These are phyloP conservation scores for Drosophila neocordata DNA, from an alignment of 1,140 invertebrate species.

Conservation along the genomic window DNA sequence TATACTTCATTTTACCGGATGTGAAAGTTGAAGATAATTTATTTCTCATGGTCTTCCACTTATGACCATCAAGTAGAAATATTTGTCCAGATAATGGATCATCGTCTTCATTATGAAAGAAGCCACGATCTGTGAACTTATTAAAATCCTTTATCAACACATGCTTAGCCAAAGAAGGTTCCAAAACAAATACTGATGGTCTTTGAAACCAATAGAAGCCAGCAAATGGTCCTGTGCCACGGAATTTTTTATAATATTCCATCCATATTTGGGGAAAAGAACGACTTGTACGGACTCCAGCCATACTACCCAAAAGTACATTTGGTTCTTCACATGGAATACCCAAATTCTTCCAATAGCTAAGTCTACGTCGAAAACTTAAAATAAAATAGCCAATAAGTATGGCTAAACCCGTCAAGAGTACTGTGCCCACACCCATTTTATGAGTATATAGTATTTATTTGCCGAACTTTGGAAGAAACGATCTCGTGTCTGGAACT, in stretches of 20 bases:
- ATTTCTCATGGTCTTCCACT: slow-evolving; percentile 84
- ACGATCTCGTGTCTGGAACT: not conserved
- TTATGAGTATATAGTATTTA: not conserved
- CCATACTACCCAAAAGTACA: slow-evolving; percentile 70
- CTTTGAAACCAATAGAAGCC: slow-evolving; percentile 82
- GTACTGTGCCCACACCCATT: slow-evolving; percentile 36
- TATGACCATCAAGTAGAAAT: slow-evolving; percentile 82
- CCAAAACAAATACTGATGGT: slow-evolving; percentile 83
- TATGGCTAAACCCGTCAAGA: slow-evolving; percentile 39
- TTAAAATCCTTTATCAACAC: slow-evolving; percentile 86
- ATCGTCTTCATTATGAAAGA: slow-evolving; percentile 82
- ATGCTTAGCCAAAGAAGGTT: slow-evolving; percentile 85
- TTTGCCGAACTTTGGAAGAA: not conserved
- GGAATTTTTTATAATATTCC: slow-evolving; percentile 72
- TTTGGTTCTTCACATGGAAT: slow-evolving; percentile 82
- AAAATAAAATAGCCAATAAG: slow-evolving; percentile 39
- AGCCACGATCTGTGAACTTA: slow-evolving; percentile 84
- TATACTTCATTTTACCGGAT: slow-evolving; percentile 85
- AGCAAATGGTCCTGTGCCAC: slow-evolving; percentile 66
- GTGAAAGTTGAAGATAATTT: slow-evolving; percentile 85
- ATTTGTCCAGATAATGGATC: slow-evolving; percentile 84
- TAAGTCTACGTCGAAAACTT: slow-evolving; percentile 26
- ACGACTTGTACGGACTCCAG: slow-evolving; percentile 31
- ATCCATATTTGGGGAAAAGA: slow-evolving; percentile 50
- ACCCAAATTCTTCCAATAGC: slow-evolving; percentile 81